These are phyloP conservation scores for Tridacna crocea DNA, from an alignment of 2,888 invertebrate species.

Conservation along the genomic window DNA sequence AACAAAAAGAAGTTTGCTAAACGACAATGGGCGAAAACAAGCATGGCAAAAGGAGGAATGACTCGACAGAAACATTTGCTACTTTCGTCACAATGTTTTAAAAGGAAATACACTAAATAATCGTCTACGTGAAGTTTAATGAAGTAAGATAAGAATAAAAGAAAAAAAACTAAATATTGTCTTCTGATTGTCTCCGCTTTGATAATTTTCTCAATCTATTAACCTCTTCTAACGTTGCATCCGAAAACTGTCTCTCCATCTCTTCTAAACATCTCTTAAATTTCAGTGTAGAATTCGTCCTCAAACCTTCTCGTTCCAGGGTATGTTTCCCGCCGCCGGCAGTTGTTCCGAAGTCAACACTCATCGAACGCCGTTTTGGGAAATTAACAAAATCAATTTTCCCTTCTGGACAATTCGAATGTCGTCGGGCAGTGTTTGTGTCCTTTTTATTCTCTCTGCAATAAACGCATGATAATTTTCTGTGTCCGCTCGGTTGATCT, in stretches of 20 bases:
- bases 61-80: too few relatives aligned
- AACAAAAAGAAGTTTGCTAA: too few relatives aligned
- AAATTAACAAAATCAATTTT: neutral
- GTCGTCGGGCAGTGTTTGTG: neutral
- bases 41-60: too few relatives aligned
- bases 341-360: neutral
- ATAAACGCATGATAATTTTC: neutral
- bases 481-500: neutral
- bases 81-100: too few relatives aligned
- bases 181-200: neutral
- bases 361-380: neutral
- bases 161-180: too few relatives aligned
- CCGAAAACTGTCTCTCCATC: conserved; percentile 3
- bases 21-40: too few relatives aligned
- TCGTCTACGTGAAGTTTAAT: too few relatives aligned
- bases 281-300: neutral
- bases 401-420: neutral
- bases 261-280: neutral
- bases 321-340: neutral
- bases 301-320: neutral
- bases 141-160: too few relatives aligned
- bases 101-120: too few relatives aligned
- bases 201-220: neutral
- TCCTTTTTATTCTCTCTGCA: neutral
- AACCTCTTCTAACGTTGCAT: neutral